Conservation (phyloP, 1,140 invertebrate genomes). For the Teleogryllus occipitalis region DNA sequence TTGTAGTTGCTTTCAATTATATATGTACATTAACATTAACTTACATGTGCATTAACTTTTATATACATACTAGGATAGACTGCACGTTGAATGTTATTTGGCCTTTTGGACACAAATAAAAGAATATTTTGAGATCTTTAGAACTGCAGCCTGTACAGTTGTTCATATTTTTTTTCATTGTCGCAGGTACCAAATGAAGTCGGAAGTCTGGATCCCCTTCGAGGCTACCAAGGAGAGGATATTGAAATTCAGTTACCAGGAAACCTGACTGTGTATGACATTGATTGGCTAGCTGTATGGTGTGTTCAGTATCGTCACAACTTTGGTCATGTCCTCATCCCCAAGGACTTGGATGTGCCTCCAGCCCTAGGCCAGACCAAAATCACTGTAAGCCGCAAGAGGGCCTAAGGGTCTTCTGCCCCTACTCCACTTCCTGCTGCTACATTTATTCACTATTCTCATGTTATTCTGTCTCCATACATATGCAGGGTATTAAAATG, state of each 20-base stretch:
- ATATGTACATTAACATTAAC: too few relatives aligned
- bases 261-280: conserved; percentile 78
- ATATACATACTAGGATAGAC: too few relatives aligned
- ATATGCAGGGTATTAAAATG: background rate
- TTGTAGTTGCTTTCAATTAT: too few relatives aligned
- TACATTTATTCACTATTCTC: background rate
- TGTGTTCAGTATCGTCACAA: conserved; percentile 78
- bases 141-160: too few relatives aligned
- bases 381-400: conserved; percentile 63
- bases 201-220: conserved; percentile 60
- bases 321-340: conserved; percentile 83
- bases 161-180: conserved; percentile 20
- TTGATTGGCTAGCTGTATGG: conserved; percentile 88
- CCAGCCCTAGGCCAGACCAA: conserved; percentile 81
- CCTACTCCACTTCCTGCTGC: background rate
- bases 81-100: background rate
- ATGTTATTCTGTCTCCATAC: background rate
- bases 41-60: too few relatives aligned
- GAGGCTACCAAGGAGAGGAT: conserved; percentile 80
- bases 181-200: background rate
- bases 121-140: too few relatives aligned
- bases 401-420: background rate
- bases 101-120: too few relatives aligned
- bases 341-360: conserved; percentile 80
- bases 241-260: conserved; percentile 81